phyloP scores from a whole-genome alignment of 2,797 vertebrate genomes.

The Danio kyathit region DNA sequence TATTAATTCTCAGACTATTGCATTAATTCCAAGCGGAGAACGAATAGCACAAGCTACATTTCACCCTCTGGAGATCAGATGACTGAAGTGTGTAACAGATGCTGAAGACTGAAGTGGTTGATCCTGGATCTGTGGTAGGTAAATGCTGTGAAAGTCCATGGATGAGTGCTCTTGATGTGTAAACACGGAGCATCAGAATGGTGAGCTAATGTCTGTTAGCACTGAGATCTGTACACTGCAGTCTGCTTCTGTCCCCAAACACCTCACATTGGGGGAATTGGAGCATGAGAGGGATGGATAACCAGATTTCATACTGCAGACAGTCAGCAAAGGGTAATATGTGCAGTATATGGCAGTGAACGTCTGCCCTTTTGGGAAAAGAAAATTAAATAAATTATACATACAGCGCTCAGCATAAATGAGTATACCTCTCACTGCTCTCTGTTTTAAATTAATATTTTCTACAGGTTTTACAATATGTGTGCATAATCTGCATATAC shows the following conservation, averaged over 20 bases:
- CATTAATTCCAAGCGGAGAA: background rate
- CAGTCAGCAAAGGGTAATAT: background rate
- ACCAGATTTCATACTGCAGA: slow-evolving; percentile 23
- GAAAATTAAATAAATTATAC: too few species aligned
- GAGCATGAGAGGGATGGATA: slow-evolving; percentile 16
- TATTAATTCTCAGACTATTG: background rate
- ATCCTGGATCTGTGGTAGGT: slow-evolving; percentile 18
- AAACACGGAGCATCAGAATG: slow-evolving; percentile 6
- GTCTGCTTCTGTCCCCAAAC: slow-evolving; percentile 11
- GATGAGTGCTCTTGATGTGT: slow-evolving; percentile 3
- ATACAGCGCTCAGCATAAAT: too few species aligned
- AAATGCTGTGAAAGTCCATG: background rate
- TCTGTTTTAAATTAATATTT: too few species aligned
- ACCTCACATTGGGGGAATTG: slow-evolving; percentile 31
- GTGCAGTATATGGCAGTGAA: background rate
- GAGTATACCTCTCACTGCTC: too few species aligned
- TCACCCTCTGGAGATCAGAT: slow-evolving; percentile 22
- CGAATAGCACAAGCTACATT: background rate
- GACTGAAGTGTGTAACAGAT: slow-evolving; percentile 7
- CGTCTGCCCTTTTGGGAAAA: background rate
- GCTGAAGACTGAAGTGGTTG: slow-evolving; percentile 16
- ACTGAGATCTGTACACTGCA: slow-evolving; percentile 6
- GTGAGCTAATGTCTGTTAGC: slow-evolving; percentile 23
- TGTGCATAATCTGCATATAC: too few species aligned
- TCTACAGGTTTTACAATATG: too few species aligned